These are phyloP conservation scores for Halichoerus grypus DNA, from an alignment of 2,113 vertebrate genomes.

Conservation along the genomic window DNA sequence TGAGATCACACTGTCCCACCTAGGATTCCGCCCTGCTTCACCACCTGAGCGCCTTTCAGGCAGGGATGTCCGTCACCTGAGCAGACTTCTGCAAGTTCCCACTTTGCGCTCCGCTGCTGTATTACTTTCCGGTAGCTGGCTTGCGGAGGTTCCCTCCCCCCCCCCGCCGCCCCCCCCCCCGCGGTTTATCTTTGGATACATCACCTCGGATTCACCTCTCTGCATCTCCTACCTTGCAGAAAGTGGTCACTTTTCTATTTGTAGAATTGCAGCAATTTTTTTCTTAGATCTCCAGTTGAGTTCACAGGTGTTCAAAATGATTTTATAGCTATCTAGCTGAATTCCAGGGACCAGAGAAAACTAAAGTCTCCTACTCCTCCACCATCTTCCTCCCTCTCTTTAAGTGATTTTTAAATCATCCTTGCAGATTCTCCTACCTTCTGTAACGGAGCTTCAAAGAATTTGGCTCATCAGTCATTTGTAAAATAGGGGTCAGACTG, in stretches of 20 bases:
- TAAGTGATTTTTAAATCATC: slow-evolving; percentile 24
- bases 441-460: neutral
- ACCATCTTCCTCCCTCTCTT: neutral
- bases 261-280: neutral
- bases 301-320: neutral
- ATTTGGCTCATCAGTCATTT: neutral
- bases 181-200: neutral
- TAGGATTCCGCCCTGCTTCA: neutral
- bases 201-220: neutral
- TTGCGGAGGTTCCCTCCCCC: neutral
- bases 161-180: fast-evolving
- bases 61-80: neutral
- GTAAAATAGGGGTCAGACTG: neutral
- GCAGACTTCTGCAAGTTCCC: neutral
- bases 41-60: neutral
- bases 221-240: neutral
- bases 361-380: neutral
- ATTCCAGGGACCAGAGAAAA: neutral
- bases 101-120: neutral
- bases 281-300: neutral
- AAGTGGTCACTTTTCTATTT: neutral
- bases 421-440: neutral
- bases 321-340: neutral
- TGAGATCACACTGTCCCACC: neutral
- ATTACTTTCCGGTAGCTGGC: neutral